phyloP scores from a whole-genome alignment of 2,113 vertebrate species.

The Nycticebus coucang region DNA sequence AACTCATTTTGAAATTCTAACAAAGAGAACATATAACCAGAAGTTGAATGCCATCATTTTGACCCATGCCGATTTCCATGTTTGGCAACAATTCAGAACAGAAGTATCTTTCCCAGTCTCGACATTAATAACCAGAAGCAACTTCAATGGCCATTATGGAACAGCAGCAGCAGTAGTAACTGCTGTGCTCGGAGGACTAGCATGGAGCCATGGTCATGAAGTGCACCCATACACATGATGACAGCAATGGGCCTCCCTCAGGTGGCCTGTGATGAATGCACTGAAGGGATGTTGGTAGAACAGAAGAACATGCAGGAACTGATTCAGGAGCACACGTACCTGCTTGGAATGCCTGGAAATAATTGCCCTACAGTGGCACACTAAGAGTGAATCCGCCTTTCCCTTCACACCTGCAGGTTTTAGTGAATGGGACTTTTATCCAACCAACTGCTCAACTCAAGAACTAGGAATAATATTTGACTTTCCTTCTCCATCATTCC shows the following conservation, averaged over 20 bases:
- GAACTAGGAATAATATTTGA: background rate
- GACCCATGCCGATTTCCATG: background rate
- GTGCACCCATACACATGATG: accelerated
- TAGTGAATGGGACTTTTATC: background rate
- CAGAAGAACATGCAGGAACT: background rate
- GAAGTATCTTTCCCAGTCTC: background rate
- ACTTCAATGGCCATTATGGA: accelerated
- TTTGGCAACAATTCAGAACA: background rate
- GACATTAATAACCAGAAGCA: background rate
- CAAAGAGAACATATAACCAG: background rate
- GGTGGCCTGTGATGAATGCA: background rate
- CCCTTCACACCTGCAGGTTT: background rate
- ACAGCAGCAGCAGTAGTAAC: background rate
- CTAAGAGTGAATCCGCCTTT: background rate
- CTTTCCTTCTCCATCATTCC: background rate
- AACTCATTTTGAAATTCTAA: background rate
- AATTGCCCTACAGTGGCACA: background rate
- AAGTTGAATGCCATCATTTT: background rate
- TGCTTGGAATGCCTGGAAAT: background rate
- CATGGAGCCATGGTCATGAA: background rate
- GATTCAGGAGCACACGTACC: background rate
- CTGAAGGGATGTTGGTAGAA: background rate
- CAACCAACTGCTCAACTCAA: background rate
- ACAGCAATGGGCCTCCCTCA: background rate
- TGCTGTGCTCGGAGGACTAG: background rate